Evolutionary conservation across 2,113 vertebrate genomes (phyloP), one percentile per base, ranked within the genome.

Genomic region (Alethe castanea): DNA sequence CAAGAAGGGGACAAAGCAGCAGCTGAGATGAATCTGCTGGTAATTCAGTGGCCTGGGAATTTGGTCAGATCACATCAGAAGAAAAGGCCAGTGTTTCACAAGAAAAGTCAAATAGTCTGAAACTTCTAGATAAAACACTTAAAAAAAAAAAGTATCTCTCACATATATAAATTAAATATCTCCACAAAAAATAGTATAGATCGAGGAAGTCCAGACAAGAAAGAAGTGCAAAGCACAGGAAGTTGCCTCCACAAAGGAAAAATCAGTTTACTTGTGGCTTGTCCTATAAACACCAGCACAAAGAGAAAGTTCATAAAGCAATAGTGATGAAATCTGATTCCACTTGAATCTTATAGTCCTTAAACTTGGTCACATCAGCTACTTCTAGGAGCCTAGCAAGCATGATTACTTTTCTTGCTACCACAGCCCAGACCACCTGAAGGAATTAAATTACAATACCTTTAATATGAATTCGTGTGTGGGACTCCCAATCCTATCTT

Each of bases 381-480:
- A 8, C 36, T 67, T 50, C 24, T 31, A 76, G 20, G 44, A 76
- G 14, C 31, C 52, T 12, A 50, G 44, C 61, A 59, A 50, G 67
- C 18, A 33, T 2, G 4, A 54, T 44, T 24, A 14, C 33, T 48
- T 60, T 50, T 16, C 42, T 69, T 19, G 33, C 78, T 72, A 6
- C 31, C 35, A 25, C 9, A 87, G 54, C 45, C 52, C 69, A 81
- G 70, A 29, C 18, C 40, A 85, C 18, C 2, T 29, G 35, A 31
- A 85, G 50, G 36, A 67, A 18, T 25, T n/a, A 3, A 42, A 45
- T 38, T n/a, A 4, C 0, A 9, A 3, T 96, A 99, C 99, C 99
- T 99, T 98, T 64, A 99, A 93, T 8, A 95, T 70, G 64, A 99
- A 98, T 57, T 99, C 98, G 13, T 98, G 98, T 3, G 98, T 98